Conservation (phyloP, 2,797 vertebrate genomes). For the Ctenopoma kingsleyae region DNA sequence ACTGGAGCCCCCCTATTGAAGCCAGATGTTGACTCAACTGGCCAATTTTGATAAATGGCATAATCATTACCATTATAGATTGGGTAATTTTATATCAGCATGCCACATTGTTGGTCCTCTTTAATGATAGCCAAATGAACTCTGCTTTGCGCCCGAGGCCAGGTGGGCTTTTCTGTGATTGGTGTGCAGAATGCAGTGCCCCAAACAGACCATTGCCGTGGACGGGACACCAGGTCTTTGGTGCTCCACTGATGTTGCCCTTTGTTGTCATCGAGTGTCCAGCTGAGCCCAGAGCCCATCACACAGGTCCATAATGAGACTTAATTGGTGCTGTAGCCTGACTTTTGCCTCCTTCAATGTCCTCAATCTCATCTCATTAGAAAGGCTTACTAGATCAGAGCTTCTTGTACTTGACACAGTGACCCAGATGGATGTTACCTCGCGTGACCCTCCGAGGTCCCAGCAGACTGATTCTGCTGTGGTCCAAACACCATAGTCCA, state of each 20-base stretch:
- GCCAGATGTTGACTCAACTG: slow-evolving; percentile 88
- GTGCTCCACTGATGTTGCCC: slow-evolving; percentile 24
- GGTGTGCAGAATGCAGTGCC: slow-evolving; percentile 48
- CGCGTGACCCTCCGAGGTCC: slow-evolving; percentile 48
- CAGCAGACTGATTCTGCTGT: slow-evolving; percentile 32
- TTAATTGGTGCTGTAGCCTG: slow-evolving; percentile 73
- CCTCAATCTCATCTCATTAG: slow-evolving; percentile 80
- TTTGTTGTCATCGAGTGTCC: slow-evolving; percentile 67
- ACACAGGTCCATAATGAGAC: slow-evolving; percentile 65
- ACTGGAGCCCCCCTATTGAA: slow-evolving; percentile 85
- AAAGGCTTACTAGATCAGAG: slow-evolving; percentile 72
- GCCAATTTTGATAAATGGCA: slow-evolving; percentile 88
- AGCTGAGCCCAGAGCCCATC: slow-evolving; percentile 61
- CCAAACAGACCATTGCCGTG: slow-evolving; percentile 29
- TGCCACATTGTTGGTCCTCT: slow-evolving; percentile 77
- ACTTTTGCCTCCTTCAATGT: slow-evolving; percentile 66
- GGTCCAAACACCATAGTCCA: slow-evolving; percentile 48
- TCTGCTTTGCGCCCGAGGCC: slow-evolving; percentile 68
- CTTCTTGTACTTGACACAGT: slow-evolving; percentile 68
- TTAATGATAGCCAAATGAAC: slow-evolving; percentile 83
- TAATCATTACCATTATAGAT: slow-evolving; percentile 85
- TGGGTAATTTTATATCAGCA: slow-evolving; percentile 83
- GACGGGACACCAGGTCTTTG: slow-evolving; percentile 44
- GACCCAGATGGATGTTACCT: slow-evolving; percentile 75
- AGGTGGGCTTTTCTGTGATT: slow-evolving; percentile 76